Evolutionary conservation across 1,140 invertebrate species (phyloP).

Genomic region (Drosophila baimaii): DNA sequence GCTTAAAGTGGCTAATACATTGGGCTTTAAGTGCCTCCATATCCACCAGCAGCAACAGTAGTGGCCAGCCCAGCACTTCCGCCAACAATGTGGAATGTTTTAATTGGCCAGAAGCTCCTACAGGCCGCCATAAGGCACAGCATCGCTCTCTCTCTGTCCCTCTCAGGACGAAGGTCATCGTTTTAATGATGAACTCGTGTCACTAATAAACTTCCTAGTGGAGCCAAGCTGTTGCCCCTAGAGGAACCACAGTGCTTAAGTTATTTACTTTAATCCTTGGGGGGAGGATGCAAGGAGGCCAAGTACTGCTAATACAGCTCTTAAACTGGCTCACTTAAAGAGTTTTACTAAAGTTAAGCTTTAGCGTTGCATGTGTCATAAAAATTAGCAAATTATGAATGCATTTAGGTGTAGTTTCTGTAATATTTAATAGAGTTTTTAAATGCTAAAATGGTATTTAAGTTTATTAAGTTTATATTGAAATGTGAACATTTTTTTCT

Average conservation of each 20-base stretch:
- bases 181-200: conserved; percentile 46
- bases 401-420: too few relatives aligned
- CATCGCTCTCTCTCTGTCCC: not conserved
- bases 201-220: conserved; percentile 36
- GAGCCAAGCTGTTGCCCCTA: conserved; percentile 25
- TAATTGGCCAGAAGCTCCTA: conserved; percentile 54
- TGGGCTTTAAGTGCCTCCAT: conserved; percentile 13
- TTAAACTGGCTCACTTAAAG: too few relatives aligned
- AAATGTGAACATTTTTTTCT: too few relatives aligned
- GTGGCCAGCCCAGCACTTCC: conserved; percentile 1
- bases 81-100: conserved; percentile 40
- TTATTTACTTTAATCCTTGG: conserved; percentile 11
- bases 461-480: too few relatives aligned
- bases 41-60: not conserved
- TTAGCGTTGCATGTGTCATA: not conserved
- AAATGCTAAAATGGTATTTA: too few relatives aligned
- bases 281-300: not conserved
- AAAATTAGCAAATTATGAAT: too few relatives aligned
- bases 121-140: conserved; percentile 4
- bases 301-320: not conserved
- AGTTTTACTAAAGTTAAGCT: not conserved
- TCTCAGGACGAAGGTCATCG: conserved; percentile 16
- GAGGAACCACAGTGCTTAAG: conserved; percentile 6
- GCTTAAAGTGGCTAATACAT: conserved; percentile 5
- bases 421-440: too few relatives aligned